These are phyloP conservation scores for Ellobium chinense DNA, from an alignment of 2,888 invertebrate genomes.

Conservation along the genomic window DNA sequence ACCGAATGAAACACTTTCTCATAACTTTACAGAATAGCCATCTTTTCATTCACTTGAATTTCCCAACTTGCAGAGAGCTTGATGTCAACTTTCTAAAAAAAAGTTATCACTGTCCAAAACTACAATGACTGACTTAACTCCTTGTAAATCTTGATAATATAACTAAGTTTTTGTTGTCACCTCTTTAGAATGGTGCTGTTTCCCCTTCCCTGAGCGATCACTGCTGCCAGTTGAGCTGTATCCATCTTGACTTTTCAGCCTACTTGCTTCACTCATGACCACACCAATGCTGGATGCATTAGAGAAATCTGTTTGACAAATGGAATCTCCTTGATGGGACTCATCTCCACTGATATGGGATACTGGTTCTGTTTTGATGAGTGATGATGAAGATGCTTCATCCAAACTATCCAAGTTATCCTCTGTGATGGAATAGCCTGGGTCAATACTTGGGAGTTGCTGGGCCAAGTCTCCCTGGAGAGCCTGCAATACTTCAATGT, in stretches of 20 bases:
- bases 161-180: no score
- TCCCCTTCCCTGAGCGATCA: not conserved
- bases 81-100: no score
- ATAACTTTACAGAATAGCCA: no score
- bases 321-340: slow-evolving; percentile 8
- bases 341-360: not conserved
- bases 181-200: not conserved
- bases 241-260: not conserved
- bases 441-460: slow-evolving; percentile 14
- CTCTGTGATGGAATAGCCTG: slow-evolving; percentile 3
- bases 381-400: slow-evolving; percentile 17
- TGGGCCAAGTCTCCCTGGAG: slow-evolving; percentile 37
- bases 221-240: not conserved
- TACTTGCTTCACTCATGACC: not conserved
- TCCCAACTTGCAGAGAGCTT: no score
- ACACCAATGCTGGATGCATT: not conserved
- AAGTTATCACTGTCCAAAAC: no score
- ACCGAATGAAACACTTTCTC: no score
- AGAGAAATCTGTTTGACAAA: not conserved
- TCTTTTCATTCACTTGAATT: no score
- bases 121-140: no score
- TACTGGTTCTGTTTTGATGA: slow-evolving; percentile 7
- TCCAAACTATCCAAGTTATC: slow-evolving; percentile 2
- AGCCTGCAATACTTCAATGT: slow-evolving; percentile 50
- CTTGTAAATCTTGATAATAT: no score